Evolutionary conservation across 2,888 invertebrate species (phyloP), one percentile per base, ranked within the genome.

Genomic region (Ophion costatus): DNA sequence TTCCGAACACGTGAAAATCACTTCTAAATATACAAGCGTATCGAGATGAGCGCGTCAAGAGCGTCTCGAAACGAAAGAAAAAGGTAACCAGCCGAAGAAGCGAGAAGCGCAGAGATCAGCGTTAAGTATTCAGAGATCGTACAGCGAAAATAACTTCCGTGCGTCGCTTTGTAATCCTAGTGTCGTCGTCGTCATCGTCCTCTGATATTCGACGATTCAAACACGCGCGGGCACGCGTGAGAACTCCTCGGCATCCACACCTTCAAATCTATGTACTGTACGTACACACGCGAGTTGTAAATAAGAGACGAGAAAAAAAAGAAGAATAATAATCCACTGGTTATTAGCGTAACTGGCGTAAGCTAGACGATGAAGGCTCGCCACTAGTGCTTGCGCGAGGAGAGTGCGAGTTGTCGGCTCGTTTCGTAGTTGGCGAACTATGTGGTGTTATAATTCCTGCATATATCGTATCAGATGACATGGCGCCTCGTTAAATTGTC

Each of bases 401-500:
- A 84, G 80, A 84, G 80, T 80, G 80, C 83, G 75, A 79, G 75
- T 24, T 24, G 29, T 17, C 14, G 51, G 51, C 73, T 73, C 66
- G 66, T 64, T 64, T 64, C 45, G 11, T 82, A 73, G 77, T 74
- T 33, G 22, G 22, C 71, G 42, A 77, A 82, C 84, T 77, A 82
- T 79, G 66, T 80, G 29, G 29, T 29, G 29, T 29, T 63, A 88
- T 87, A 87, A 88, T 89, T 64, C 24, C 59, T 38, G 22, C 9
- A 82, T n/a, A n/a, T 29, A 9, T 89, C 88, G 89, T 85, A 70
- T 76, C 67, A 79, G 79, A 73, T 71, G 82, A 84, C 84, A 85
- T 74, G 85, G 85, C 88, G 86, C 70, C 85, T 78, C 88, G 78
- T 87, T 90, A 91, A 91, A 91, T 91, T 91, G 90, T 89, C 90